Evolutionary conservation across 2,797 vertebrate genomes (phyloP), one percentile per base, ranked within the genome.

Genomic region (Merluccius polli): DNA sequence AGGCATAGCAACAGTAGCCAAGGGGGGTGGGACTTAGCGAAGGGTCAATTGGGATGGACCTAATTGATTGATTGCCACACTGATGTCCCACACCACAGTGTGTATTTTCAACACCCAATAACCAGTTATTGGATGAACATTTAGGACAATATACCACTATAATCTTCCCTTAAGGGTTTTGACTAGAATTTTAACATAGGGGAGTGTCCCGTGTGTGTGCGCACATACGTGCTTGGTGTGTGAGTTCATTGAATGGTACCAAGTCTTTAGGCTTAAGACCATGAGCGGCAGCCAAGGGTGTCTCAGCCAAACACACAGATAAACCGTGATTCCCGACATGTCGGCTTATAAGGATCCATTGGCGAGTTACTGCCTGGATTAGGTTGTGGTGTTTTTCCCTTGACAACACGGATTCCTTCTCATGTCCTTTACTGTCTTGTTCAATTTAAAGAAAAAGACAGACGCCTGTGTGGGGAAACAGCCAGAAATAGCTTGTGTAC

Each of bases 311-410:
- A 83, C 80, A 52, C n/a, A 83, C 84, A 33, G 82, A 84, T 88
- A 82, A 90, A 79, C 78, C 70, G n/a, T 84, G 88, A 87, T 87
- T 86, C 84, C 86, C 75, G 73, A 32, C 67, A 84, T 82, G 21
- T 78, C 85, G 87, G 83, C 86, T 85, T 84, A 84, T 81, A 78
- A 82, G 87, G 70, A 74, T 82, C 79, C 83, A 77, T 83, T 78
- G 78, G 77, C 75, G 67, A 71, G 38, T 68, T 68, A 80, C 75
- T 32, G 73, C 79, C 80, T 74, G 81, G 83, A 84, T 86, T 82
- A 85, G 78, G 77, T 76, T 38, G 73, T 59, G 73, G 32, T 74
- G 70, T 73, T 83, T 81, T 73, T 71, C 69, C 65, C 27, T 5
- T 32, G 31, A 32, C 72, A 78, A 3, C 0, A 52, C 16, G 63